These are phyloP conservation scores for Uloborus diversus DNA, from an alignment of 1,140 invertebrate genomes.

Conservation along the genomic window DNA sequence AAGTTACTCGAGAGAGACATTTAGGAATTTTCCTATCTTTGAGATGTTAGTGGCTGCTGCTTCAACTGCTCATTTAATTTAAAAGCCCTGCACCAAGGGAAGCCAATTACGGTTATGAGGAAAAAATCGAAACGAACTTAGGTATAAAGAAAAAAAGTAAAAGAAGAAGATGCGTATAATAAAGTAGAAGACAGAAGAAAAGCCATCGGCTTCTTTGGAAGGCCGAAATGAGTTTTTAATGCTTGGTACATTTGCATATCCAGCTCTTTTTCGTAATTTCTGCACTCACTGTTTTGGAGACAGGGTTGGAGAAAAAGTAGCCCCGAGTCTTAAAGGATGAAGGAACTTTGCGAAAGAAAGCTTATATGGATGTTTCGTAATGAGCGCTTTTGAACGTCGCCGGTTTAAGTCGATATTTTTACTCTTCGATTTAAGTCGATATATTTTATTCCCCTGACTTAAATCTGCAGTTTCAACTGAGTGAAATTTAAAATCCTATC, in stretches of 20 bases:
- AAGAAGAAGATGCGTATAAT: not conserved
- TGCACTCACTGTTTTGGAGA: slow-evolving; percentile 30
- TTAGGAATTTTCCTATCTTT: too few relatives aligned
- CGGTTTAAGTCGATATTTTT: not conserved
- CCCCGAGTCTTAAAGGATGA: not conserved
- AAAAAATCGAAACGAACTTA: not conserved
- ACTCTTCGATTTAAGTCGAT: slow-evolving; percentile 31
- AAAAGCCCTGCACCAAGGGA: slow-evolving; percentile 26
- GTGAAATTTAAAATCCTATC: too few relatives aligned
- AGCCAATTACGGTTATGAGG: slow-evolving; percentile 23
- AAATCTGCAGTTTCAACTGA: too few relatives aligned
- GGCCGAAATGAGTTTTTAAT: slow-evolving; percentile 49
- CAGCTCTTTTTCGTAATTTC: slow-evolving; percentile 43
- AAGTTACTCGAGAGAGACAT: too few relatives aligned
- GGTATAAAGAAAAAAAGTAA: not conserved
- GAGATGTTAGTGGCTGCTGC: not conserved
- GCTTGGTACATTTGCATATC: slow-evolving; percentile 42
- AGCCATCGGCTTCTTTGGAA: not conserved
- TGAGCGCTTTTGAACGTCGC: not conserved
- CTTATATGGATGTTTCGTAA: slow-evolving; percentile 9
- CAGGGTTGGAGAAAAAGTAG: slow-evolving; percentile 12
- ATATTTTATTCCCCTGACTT: too few relatives aligned
- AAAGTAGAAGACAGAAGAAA: slow-evolving; percentile 1
- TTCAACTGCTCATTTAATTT: slow-evolving; percentile 33
- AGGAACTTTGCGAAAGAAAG: not conserved